Evolutionary conservation across 2,797 vertebrate genomes (phyloP), one percentile per base, ranked within the genome.

Genomic region (Enteromius treurensis): DNA sequence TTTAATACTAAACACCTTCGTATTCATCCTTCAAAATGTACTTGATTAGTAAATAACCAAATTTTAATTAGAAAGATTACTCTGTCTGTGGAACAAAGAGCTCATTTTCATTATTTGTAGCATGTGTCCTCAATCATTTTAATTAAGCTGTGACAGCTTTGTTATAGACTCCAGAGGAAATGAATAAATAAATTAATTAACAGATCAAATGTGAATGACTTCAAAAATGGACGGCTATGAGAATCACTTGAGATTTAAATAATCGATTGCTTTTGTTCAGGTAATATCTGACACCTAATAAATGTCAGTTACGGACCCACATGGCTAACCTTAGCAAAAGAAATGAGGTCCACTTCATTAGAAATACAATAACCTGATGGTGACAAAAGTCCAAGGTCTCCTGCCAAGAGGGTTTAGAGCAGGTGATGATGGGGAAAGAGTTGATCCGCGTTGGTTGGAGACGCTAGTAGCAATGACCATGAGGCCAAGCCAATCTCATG

Each of bases 311-410:
- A 86, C 83, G 26, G 77, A 82, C 58, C 51, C 47, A 90, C 89
- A 90, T 81, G 87, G 88, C 78, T 73, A 49, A 82, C 88, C 90
- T 90, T 89, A 87, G 90, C 91, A 86, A 80, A 85, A 86, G 84
- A 90, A 88, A 91, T 91, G 79, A 90, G 87, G 85, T 88, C 87
- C 77, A 88, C 88, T 92, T 92, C 89, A 93, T 92, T 92, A 92
- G 92, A 94, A 94, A 94, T 84, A 93, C 90, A 93, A 94, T 92
- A 93, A 93, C 89, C 89, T 80, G 58, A 86, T 79, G 85, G 90
- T 90, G 90, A 93, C 88, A 92, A 89, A 91, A 90, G 91, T 92
- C 91, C 86, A 89, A 87, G 87, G 85, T 81, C 76, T 90, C 90
- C 90, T 86, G 89, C 91, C 84, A 86, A 84, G 13, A 75, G 68